phyloP scores from a whole-genome alignment of 1,140 invertebrate genomes.

The Phymorhynchus buccinoides region DNA sequence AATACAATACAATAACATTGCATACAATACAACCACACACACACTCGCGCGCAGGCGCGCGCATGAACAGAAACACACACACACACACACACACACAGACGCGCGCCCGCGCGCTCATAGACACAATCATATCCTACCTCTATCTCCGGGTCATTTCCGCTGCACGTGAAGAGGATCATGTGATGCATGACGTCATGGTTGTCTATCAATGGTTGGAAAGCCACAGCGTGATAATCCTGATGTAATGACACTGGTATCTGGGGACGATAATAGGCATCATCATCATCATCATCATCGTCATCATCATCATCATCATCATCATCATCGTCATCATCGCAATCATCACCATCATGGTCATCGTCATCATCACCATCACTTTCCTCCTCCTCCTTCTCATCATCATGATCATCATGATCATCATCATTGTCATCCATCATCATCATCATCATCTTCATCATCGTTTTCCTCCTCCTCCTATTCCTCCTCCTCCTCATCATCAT shows the following conservation, averaged over 20 bases:
- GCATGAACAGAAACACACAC: background rate
- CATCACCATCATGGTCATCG: too few species aligned
- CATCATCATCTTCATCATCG: too few species aligned
- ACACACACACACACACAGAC: background rate
- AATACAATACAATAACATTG: too few species aligned
- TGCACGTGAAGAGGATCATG: slow-evolving; percentile 54
- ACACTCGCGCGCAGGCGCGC: too few species aligned
- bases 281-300: background rate
- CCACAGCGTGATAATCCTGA: slow-evolving; percentile 50
- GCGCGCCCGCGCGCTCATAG: background rate
- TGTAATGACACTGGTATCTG: slow-evolving; percentile 33
- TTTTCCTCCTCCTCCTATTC: too few species aligned
- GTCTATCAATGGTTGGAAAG: slow-evolving; percentile 49
- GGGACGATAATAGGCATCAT: too few species aligned
- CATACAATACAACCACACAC: too few species aligned
- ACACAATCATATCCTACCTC: background rate
- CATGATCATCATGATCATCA: too few species aligned
- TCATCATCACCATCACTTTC: background rate
- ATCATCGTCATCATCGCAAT: background rate
- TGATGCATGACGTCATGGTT: slow-evolving; percentile 57
- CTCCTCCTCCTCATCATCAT: too few species aligned
- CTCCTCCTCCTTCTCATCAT: background rate
- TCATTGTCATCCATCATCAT: too few species aligned
- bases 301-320: background rate
- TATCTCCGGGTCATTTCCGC: background rate